Base-by-base conservation (phyloP, 2,113 vertebrate species). In the Saguinus imperator region DNA sequence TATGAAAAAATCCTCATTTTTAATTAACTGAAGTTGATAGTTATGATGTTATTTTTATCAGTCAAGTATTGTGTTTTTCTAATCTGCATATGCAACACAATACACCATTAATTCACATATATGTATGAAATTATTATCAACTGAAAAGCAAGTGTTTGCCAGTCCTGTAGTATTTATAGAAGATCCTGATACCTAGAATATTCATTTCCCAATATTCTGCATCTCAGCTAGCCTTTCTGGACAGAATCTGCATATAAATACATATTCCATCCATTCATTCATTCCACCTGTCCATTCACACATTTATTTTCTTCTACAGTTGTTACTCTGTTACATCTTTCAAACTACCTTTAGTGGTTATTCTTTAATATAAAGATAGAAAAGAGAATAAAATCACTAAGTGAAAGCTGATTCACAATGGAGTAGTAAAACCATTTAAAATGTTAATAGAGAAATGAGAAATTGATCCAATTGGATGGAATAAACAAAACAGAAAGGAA, bases 1-100 rank as follows among this genome's bases (percentile, higher is more conserved):
- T 37, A 86, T 73, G 37, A 8, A 32, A 93, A 93, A 87, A 94
- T 50, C 80, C n/a, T 75, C 37, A 87, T 81, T 95, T 80, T 93
- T 43, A 95, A 61, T 75, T 66, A 48, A 92, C 52, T 86, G 43
- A 52, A 70, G 6, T 93, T 75, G 4, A 25, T 55, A 79, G 45
- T 64, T 68, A 88, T 55, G 73, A 52, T 55, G 48, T 2, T 80
- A 81, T 58, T 96, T 94, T 75, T 95, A 52, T 87, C 35, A 82
- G 11, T 9, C 58, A 86, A 79, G 6, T 79, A 87, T 4, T 72
- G 0, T 79, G 27, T 37, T 87, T 79, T 90, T 88, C 10, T 68
- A 80, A 68, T 85, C 8, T 5, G 58, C 21, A 82, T 25, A 5
- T 80, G 10, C 3, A 80, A 6, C 8, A 66, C 18, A 76, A 68